Evolutionary conservation across 2,888 invertebrate species (phyloP).

Genomic region (Caenorhabditis becei): DNA sequence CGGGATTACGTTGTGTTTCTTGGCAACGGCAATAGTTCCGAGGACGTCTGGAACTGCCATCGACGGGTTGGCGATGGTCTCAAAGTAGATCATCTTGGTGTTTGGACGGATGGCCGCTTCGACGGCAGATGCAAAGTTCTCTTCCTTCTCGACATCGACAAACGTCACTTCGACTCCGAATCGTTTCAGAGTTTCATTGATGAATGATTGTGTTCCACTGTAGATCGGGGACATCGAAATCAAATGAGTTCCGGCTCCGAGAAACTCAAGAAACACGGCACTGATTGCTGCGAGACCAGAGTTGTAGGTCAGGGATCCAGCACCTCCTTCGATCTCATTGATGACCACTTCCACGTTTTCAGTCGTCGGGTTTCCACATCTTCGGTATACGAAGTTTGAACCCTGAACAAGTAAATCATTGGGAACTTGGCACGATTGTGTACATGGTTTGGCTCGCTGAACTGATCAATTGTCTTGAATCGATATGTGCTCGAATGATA

Average conservation of each 20-base stretch:
- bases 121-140: slow-evolving; percentile 75
- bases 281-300: slow-evolving; percentile 79
- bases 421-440: no score
- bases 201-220: slow-evolving; percentile 79
- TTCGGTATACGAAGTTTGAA: slow-evolving; percentile 64
- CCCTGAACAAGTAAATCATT: no score
- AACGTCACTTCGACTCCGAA: slow-evolving; percentile 79
- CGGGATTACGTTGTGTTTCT: slow-evolving; percentile 50
- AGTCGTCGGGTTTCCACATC: slow-evolving; percentile 73
- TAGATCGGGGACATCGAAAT: slow-evolving; percentile 81
- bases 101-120: slow-evolving; percentile 79
- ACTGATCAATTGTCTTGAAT: slow-evolving; percentile 63
- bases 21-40: slow-evolving; percentile 73
- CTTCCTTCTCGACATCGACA: slow-evolving; percentile 62
- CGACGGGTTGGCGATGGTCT: slow-evolving; percentile 82
- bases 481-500: slow-evolving; percentile 68
- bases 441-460: slow-evolving; percentile 63
- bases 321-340: slow-evolving; percentile 70
- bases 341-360: slow-evolving; percentile 70
- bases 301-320: slow-evolving; percentile 66
- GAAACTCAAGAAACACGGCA: slow-evolving; percentile 81
- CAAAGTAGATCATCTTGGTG: slow-evolving; percentile 82
- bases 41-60: slow-evolving; percentile 82
- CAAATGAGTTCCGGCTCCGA: slow-evolving; percentile 82
- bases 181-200: slow-evolving; percentile 76